These are phyloP conservation scores for Eolophus roseicapilla DNA, from an alignment of 2,113 vertebrate species.

Conservation along the genomic window DNA sequence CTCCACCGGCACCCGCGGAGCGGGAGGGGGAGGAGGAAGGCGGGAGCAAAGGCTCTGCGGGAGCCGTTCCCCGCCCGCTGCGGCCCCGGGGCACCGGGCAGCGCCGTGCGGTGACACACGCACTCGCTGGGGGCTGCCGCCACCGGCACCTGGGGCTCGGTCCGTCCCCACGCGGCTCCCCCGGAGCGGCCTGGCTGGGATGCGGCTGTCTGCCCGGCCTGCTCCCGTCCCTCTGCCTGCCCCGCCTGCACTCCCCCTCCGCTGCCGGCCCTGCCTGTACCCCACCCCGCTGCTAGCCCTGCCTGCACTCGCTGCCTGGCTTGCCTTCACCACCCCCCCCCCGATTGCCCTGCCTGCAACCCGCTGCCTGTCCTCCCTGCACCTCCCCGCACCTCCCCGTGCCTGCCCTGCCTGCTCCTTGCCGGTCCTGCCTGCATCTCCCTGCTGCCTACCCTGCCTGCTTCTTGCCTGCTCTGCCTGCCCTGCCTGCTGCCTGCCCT, in stretches of 20 bases:
- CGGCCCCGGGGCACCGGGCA: background rate
- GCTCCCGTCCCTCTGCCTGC: background rate
- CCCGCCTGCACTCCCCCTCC: no score
- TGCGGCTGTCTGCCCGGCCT: background rate
- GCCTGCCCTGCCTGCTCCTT: no score
- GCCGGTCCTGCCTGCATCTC: no score
- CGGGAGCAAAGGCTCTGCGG: background rate
- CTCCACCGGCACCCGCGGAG: background rate
- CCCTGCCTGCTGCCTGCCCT: background rate
- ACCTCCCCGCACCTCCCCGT: no score
- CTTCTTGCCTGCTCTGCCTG: no score
- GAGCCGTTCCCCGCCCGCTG: background rate
- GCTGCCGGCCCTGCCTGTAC: no score
- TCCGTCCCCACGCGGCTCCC: no score
- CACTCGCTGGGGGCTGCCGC: background rate
- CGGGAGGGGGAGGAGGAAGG: background rate
- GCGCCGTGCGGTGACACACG: no score
- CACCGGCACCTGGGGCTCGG: no score
- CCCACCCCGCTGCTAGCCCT: background rate
- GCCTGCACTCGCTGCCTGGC: background rate
- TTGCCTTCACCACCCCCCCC: background rate
- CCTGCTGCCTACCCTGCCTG: no score
- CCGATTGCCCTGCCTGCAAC: background rate
- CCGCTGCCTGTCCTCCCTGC: no score
- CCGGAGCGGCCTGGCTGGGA: background rate